phyloP scores from a whole-genome alignment of 2,113 vertebrate genomes.

The Typhlomys cinereus region DNA sequence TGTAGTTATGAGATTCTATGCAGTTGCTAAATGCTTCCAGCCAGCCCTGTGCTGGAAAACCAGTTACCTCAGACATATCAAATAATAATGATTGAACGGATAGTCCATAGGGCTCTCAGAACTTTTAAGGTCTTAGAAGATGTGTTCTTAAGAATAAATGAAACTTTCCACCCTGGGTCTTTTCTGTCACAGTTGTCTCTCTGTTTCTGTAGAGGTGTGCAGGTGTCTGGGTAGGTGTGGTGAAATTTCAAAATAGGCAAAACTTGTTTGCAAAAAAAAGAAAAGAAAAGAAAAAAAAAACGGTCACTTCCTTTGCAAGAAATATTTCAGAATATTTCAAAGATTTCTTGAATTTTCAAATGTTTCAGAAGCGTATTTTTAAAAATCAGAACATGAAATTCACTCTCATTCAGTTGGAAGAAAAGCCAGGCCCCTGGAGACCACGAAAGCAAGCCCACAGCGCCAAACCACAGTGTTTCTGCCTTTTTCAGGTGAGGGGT shows the following conservation, averaged over 20 bases:
- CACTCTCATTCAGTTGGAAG: not conserved
- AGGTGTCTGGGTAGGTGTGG: not conserved
- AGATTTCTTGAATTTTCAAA: not conserved
- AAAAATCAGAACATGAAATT: slow-evolving; percentile 24
- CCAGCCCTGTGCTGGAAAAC: not conserved
- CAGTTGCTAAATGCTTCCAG: slow-evolving; percentile 61
- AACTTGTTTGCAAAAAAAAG: too few relatives aligned
- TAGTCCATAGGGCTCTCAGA: not conserved
- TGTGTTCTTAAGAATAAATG: slow-evolving; percentile 32
- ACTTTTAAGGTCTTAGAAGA: not conserved
- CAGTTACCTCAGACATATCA: slow-evolving; percentile 49
- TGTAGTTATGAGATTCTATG: slow-evolving; percentile 63
- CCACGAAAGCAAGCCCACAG: not conserved
- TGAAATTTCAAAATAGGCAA: not conserved
- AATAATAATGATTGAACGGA: slow-evolving; percentile 40
- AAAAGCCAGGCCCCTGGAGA: not conserved
- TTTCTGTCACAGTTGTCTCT: not conserved
- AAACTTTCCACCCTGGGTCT: not conserved
- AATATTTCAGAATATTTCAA: not conserved
- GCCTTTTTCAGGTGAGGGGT: not conserved
- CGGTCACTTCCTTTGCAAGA: slow-evolving; percentile 17
- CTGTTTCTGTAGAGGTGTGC: not conserved
- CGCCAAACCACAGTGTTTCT: not conserved
- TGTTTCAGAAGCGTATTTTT: slow-evolving; percentile 1
- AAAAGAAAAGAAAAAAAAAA: too few relatives aligned